Base-by-base conservation (phyloP, 2,888 invertebrate species). In the Apotomis capreana region DNA sequence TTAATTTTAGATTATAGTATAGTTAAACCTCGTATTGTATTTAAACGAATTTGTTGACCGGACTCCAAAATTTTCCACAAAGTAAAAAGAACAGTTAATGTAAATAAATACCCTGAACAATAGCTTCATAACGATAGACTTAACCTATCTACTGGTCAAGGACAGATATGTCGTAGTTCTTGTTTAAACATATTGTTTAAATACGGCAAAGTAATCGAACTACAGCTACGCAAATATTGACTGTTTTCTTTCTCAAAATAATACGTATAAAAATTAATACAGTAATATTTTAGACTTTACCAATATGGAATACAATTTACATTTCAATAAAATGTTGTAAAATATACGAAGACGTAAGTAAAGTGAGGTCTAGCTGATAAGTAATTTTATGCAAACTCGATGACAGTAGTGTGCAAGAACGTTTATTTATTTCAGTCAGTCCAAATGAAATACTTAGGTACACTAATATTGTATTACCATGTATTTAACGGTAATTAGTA, bases 101-200 rank as follows among this genome's bases (percentile, higher is more conserved):
- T 55, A 55, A 55, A 64, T 64, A 64, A 64, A 64, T 52, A 64
- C 3, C 0, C 40, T 49, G 49, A 64, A 64, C 63, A 63, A 64
- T 64, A 13, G 63, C 3, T 12, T 3, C 10, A 52, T 62, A 63
- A 63, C 63, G 52, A 63, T 15, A 52, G 10, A 37, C 62, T 54
- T 40, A 55, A 64, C 52, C 64, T 15, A 15, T 55, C 40, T 49
- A 5, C 60, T 64, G 44, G 54, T 55, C 64, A 64, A 64, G 64
- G 64, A 1, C 54, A 13, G 2, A 5, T 44, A n/a, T 64, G 54
- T 15, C 64, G 54, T 64, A 40, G 64, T 3, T 40, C 3, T 51
- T 62, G 51, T 15, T 37, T 15, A 55, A 15, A 40, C 44, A 54
- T 40, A 52, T 52, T 63, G 15, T 55, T 55, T 44, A 40, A 64